phyloP scores from a whole-genome alignment of 2,113 vertebrate species.

The Zingel zingel region DNA sequence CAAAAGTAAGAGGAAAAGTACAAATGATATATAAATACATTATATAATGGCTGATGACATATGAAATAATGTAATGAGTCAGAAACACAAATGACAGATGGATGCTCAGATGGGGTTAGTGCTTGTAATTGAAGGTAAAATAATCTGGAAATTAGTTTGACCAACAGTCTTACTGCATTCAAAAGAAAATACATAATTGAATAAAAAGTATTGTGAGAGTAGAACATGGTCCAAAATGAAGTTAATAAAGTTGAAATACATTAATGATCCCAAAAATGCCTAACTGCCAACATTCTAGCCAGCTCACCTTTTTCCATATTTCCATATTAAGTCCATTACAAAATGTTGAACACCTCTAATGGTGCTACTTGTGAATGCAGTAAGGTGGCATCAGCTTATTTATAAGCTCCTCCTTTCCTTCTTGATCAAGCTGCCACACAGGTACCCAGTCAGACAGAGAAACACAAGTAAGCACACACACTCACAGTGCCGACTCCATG shows the following conservation, averaged over 20 bases:
- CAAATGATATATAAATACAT: neutral
- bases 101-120: conserved; percentile 24
- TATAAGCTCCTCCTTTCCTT: conserved; percentile 9
- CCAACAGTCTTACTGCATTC: conserved; percentile 37
- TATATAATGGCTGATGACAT: conserved; percentile 3
- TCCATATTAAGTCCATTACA: conserved; percentile 4
- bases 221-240: too few species aligned
- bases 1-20: neutral
- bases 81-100: conserved; percentile 40
- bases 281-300: conserved; percentile 16
- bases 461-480: conserved; percentile 22
- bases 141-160: conserved; percentile 41
- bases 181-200: conserved; percentile 47
- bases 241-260: conserved; percentile 40
- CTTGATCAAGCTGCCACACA: conserved; percentile 39
- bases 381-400: conserved; percentile 19
- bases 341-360: neutral
- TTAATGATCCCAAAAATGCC: conserved; percentile 41
- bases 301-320: conserved; percentile 2
- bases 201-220: conserved; percentile 48
- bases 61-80: conserved; percentile 15
- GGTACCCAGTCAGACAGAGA: conserved; percentile 42
- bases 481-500: conserved; percentile 52
- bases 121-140: conserved; percentile 51
- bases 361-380: conserved; percentile 1